Evolutionary conservation across 2,888 invertebrate genomes (phyloP), one percentile per base, ranked within the genome.

Genomic region (Zaprionus obscuricornis): DNA sequence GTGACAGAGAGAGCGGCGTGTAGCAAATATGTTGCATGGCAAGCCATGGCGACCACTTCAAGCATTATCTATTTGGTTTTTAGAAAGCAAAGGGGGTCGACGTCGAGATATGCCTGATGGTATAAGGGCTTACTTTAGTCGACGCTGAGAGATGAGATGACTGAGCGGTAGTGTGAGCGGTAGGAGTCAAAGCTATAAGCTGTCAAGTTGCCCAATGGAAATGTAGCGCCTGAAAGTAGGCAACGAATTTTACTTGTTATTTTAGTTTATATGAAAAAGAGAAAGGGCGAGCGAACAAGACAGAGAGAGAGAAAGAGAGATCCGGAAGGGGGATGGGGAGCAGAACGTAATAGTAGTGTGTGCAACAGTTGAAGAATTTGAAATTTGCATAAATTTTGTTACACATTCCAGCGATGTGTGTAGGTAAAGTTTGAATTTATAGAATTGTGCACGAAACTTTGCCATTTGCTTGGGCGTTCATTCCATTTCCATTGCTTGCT

Each of bases 381-480:
- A 73, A 84, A 84, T 78, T 77, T 77, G 54, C 70, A 84, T 84
- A 82, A 77, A 77, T 84, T 74, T 70, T 59, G 56, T 50, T 39
- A 64, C 39, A 50, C 52, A 56, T 40, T 58, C 57, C 56, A 36
- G 10, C 22, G 27, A 18, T 31, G 27, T 51, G 36, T 50, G 54
- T 17, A 51, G 54, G 54, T 49, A 66, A 72, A 70, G 55, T 73
- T 62, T 65, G 63, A 82, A 70, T 82, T 74, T 85, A 67, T 85
- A 77, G 75, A 83, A 83, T 65, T 78, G 65, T 77, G 72, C 60
- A 85, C 65, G 65, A 66, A 63, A 71, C 60, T 49, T 78, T 77
- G 71, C 66, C 79, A 78, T 85, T 78, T 73, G 69, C 62, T 55
- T 54, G 73, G 69, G 42, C 56, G 52, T 57, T 47, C 56, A 42